Evolutionary conservation across 2,888 invertebrate species (phyloP).

Genomic region (Leptogaster cylindrica): DNA sequence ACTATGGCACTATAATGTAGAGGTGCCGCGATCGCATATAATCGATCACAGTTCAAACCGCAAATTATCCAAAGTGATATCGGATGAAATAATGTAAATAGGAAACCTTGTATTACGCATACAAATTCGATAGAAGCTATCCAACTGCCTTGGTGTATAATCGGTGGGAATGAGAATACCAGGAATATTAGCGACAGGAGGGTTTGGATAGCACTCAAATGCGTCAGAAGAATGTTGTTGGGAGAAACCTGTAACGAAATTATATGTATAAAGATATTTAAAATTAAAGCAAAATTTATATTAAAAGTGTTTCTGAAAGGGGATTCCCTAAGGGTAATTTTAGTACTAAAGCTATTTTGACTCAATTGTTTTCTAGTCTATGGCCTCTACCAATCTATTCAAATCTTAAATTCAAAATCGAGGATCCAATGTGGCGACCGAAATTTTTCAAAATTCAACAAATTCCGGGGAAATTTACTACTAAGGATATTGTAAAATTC

Average conservation of each 20-base stretch:
- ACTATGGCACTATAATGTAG: constrained; percentile 80
- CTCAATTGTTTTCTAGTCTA: too few species aligned
- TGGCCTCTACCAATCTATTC: too few species aligned
- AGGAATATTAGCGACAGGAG: constrained; percentile 70
- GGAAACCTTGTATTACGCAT: constrained; percentile 71
- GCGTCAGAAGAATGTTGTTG: constrained; percentile 74
- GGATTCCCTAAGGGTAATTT: too few species aligned
- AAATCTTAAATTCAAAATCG: too few species aligned
- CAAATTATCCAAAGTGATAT: constrained; percentile 81
- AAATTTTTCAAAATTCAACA: too few species aligned
- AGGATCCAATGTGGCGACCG: too few species aligned
- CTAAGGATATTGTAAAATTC: too few species aligned
- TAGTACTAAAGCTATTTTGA: too few species aligned
- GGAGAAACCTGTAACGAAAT: constrained; percentile 70
- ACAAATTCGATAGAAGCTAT: constrained; percentile 63
- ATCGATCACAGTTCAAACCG: constrained; percentile 79
- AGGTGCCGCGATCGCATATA: constrained; percentile 81
- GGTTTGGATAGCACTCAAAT: constrained; percentile 74
- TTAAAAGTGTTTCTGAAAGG: background rate
- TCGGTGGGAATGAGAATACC: constrained; percentile 65
- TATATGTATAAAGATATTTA: too few species aligned
- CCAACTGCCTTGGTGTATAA: constrained; percentile 59
- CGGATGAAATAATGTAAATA: constrained; percentile 75
- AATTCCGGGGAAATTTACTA: too few species aligned
- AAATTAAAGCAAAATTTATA: too few species aligned